Conservation (phyloP, 2,113 vertebrate genomes). For the Amblyopsis rosae region DNA sequence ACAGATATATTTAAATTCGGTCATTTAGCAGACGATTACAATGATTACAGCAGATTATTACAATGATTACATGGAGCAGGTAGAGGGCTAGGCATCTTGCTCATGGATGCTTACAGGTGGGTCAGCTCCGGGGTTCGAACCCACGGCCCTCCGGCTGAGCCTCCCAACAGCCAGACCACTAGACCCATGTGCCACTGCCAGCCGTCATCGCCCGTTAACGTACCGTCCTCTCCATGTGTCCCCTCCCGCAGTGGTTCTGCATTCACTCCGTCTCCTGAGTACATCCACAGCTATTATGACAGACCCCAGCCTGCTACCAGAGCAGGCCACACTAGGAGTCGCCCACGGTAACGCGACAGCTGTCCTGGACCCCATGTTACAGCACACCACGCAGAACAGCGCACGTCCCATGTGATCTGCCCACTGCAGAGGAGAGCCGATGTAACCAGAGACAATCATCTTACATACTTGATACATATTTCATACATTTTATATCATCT, state of each 20-base stretch:
- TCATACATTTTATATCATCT: background rate
- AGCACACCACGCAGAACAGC: slow-evolving; percentile 34
- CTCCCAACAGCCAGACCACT: no score
- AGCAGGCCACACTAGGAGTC: slow-evolving; percentile 87
- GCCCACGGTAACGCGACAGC: slow-evolving; percentile 59
- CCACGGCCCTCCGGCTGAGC: no score
- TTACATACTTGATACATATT: slow-evolving; percentile 8
- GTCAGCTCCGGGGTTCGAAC: no score
- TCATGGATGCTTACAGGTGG: no score
- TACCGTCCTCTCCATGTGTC: background rate
- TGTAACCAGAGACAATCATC: background rate
- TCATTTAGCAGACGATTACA: no score
- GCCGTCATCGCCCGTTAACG: background rate
- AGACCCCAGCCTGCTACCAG: slow-evolving; percentile 84
- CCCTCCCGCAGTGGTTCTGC: slow-evolving; percentile 83
- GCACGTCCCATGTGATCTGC: slow-evolving; percentile 41
- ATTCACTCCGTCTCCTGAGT: slow-evolving; percentile 91
- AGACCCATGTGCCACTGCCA: background rate
- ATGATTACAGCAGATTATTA: no score
- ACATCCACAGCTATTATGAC: slow-evolving; percentile 90
- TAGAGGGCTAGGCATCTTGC: no score
- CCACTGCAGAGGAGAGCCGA: background rate
- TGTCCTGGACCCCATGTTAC: slow-evolving; percentile 67
- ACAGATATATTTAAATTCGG: no score
- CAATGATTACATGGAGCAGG: no score